Evolutionary conservation across 2,888 invertebrate genomes (phyloP), one percentile per base, ranked within the genome.

Genomic region (Isoperla grammatica): DNA sequence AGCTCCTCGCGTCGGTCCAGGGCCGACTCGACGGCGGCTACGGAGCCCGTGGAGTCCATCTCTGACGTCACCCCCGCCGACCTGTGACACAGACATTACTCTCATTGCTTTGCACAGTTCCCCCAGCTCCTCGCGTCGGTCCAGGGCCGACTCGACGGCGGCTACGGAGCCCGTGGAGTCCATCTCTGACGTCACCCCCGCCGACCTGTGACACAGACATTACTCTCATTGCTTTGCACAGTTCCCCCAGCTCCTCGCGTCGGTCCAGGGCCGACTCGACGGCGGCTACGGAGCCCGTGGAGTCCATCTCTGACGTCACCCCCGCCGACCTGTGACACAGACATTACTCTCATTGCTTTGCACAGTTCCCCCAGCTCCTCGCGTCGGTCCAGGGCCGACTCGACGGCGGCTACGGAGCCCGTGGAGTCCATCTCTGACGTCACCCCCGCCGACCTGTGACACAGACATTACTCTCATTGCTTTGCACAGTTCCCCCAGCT

Each of bases 301-400:
- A 73, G 69, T 79, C 77, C 64, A 75, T 75, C 65, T 76, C 75
- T 49, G 72, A 69, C 45, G 73, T 74, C 60, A 76, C 69, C n/a
- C 76, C 76, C 17, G 71, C 70, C 65, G 70, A 71, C 83, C 74
- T 80, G 63, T n/a, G n/a, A n/a, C n/a, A n/a, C n/a, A n/a, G n/a
- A n/a, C n/a, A n/a, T n/a, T n/a, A n/a, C n/a, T n/a, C n/a, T n/a
- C n/a, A n/a, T n/a, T n/a, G n/a, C n/a, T n/a, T n/a, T n/a, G n/a
- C 95, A 95, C 37, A 90, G 81, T 71, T 93, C 90, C 72, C 96
- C 95, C 55, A 98, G 80, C 68, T 94, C 93, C 64, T 92, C 88
- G 65, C 95, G 84, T 71, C 94, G 86, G 71, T 93, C 91, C 61
- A 97, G 78, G 6, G 96, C 90, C 57, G 90, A 87, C 80, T 95